Evolutionary conservation across 64 coral and sea anemone genomes (phyloP).

Genomic region (Actinia tenebrosa): DNA sequence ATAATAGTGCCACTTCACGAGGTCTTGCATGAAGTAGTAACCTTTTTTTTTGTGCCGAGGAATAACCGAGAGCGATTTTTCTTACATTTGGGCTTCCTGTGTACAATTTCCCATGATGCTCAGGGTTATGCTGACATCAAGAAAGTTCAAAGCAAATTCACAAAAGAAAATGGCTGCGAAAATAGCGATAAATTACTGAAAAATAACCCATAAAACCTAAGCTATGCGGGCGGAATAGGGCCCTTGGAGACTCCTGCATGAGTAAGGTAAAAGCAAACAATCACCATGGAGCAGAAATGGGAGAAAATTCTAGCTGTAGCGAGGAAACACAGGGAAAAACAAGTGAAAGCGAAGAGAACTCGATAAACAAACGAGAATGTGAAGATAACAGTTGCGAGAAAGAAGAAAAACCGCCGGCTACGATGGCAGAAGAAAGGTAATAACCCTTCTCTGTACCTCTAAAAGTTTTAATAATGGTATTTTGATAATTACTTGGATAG

Average conservation of each 20-base stretch:
- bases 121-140: neutral
- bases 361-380: slow-evolving; percentile 1
- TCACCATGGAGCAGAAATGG: slow-evolving; percentile 7
- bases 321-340: slow-evolving; percentile 3
- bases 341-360: slow-evolving; percentile 4
- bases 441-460: neutral
- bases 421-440: slow-evolving; percentile 22
- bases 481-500: neutral
- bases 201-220: neutral
- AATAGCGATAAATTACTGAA: neutral
- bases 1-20: too few species aligned
- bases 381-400: neutral
- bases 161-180: slow-evolving; percentile 7
- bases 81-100: neutral
- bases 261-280: slow-evolving; percentile 13
- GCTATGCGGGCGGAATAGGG: slow-evolving; percentile 9
- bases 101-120: slow-evolving; percentile 15
- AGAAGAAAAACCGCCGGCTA: slow-evolving; percentile 12
- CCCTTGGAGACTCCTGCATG: slow-evolving; percentile 30
- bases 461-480: neutral
- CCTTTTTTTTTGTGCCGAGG: too few species aligned
- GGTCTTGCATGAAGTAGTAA: too few species aligned
- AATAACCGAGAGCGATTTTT: too few species aligned
- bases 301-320: neutral
- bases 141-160: neutral